These are phyloP conservation scores for Nilaparvata lugens DNA, from an alignment of 1,140 invertebrate species.

Conservation along the genomic window DNA sequence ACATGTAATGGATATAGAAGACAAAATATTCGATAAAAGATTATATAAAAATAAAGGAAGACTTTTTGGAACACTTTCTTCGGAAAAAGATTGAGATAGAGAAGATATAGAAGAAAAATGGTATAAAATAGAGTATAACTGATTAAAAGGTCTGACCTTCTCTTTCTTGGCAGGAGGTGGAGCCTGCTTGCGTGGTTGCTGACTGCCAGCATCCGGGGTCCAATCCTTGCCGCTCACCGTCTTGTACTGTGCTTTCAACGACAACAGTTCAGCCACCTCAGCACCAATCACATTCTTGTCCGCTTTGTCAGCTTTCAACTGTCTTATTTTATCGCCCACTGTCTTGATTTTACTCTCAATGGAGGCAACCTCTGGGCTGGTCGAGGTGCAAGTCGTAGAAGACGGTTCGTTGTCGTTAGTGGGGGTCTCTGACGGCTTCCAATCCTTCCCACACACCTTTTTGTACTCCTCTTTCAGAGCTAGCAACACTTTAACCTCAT, in stretches of 20 bases:
- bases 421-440: constrained; percentile 35
- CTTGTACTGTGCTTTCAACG: constrained; percentile 74
- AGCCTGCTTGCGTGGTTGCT: constrained; percentile 1
- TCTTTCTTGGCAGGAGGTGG: constrained; percentile 36
- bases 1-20: no score
- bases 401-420: constrained; percentile 1
- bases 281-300: constrained; percentile 47
- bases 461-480: constrained; percentile 58
- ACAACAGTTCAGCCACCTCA: constrained; percentile 62
- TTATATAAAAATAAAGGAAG: no score
- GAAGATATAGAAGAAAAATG: no score
- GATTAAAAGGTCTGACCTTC: no score
- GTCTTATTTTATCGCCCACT: constrained; percentile 62
- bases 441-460: constrained; percentile 46
- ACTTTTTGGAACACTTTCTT: no score
- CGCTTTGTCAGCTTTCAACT: constrained; percentile 59
- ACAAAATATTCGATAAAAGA: no score
- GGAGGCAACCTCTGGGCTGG: constrained; percentile 4
- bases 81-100: no score
- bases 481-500: constrained; percentile 55
- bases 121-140: no score
- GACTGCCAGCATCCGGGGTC: constrained; percentile 26
- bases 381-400: background rate
- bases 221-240: constrained; percentile 55
- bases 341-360: constrained; percentile 36